Evolutionary conservation across 2,113 vertebrate species (phyloP).

Genomic region (Lasiurus cinereus): DNA sequence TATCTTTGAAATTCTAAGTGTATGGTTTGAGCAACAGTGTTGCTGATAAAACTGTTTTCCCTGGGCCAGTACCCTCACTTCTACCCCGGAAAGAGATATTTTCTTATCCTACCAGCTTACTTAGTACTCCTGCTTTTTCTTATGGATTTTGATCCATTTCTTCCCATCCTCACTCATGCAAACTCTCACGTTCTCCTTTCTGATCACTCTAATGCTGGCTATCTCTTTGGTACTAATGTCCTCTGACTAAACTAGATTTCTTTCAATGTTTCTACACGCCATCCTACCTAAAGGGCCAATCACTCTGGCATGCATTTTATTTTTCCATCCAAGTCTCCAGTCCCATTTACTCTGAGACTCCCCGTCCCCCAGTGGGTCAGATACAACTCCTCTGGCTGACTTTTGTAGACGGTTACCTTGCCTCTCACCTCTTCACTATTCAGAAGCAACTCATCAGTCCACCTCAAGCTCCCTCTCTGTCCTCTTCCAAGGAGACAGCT

Average conservation of each 20-base stretch:
- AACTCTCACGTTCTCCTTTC: not conserved
- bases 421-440: not conserved
- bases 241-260: not conserved
- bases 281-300: not conserved
- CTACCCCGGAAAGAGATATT: not conserved
- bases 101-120: not conserved
- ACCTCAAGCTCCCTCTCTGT: not conserved
- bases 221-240: not conserved
- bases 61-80: not conserved
- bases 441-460: not conserved
- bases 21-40: not conserved
- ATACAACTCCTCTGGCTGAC: not conserved
- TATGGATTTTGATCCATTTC: not conserved
- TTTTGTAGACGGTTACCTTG: not conserved
- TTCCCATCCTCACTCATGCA: not conserved
- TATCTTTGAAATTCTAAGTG: not conserved
- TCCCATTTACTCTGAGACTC: not conserved
- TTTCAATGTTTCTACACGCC: not conserved
- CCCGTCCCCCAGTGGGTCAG: not conserved
- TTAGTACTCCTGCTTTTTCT: not conserved
- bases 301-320: not conserved
- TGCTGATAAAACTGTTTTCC: not conserved
- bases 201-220: not conserved
- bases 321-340: not conserved
- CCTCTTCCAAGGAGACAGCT: constrained; percentile 15